phyloP scores from a whole-genome alignment of 37 sponge, comb jelly and placozoan genomes.

The Tethya wilhelma region DNA sequence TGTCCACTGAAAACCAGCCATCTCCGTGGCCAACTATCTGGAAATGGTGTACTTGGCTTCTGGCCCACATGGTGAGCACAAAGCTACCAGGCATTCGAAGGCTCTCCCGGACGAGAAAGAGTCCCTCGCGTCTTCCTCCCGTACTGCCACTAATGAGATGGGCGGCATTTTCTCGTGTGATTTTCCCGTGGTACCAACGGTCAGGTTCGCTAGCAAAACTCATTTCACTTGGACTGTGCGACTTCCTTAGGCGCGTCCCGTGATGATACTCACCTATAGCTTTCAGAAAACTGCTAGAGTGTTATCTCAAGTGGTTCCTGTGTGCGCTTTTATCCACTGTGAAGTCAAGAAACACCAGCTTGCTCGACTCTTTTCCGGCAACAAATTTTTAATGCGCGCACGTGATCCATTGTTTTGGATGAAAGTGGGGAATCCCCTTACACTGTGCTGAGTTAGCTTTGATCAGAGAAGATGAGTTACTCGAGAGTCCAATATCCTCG shows the following conservation, averaged over 20 bases:
- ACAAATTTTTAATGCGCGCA: background rate
- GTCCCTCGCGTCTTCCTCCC: constrained; percentile 58
- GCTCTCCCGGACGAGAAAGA: constrained; percentile 87
- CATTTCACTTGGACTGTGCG: too few relatives aligned
- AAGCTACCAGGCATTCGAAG: constrained; percentile 69
- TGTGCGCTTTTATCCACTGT: too few relatives aligned
- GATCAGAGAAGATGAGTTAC: background rate
- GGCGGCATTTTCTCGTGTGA: constrained; percentile 82
- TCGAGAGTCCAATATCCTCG: background rate
- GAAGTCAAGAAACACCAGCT: too few relatives aligned
- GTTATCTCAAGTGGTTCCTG: too few relatives aligned
- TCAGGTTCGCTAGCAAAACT: constrained; percentile 44
- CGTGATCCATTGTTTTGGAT: too few relatives aligned
- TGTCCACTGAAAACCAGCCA: constrained; percentile 87
- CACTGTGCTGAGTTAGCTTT: background rate
- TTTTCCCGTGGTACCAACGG: constrained; percentile 88
- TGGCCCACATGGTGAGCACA: constrained; percentile 80
- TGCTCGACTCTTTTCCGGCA: background rate
- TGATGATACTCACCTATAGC: too few relatives aligned
- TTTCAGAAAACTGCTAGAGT: too few relatives aligned
- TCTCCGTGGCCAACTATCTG: constrained; percentile 87
- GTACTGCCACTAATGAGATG: constrained; percentile 50
- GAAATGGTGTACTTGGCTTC: constrained; percentile 74
- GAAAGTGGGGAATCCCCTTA: background rate
- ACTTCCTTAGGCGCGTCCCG: too few relatives aligned